Evolutionary conservation across 2,113 vertebrate species (phyloP).

Genomic region (Delphinapterus leucas): DNA sequence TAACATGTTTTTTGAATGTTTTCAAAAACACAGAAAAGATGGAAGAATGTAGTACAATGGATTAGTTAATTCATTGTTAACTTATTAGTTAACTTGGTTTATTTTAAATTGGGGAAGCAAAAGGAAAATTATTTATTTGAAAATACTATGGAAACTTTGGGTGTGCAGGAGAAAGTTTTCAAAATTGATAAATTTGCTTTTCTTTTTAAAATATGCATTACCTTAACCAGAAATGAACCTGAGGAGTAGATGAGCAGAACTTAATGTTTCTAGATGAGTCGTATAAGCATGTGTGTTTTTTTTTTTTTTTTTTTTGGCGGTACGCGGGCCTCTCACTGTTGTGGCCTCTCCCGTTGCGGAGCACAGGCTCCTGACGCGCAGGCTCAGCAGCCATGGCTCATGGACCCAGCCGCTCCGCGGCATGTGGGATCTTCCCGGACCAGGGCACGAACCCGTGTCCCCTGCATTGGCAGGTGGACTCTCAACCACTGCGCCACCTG

Average conservation of each 20-base stretch:
- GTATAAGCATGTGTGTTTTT: not conserved
- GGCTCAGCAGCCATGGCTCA: too few species aligned
- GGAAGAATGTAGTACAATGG: not conserved
- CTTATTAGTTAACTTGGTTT: not conserved
- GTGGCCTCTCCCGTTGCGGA: too few species aligned
- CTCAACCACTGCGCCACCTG: too few species aligned
- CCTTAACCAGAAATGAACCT: not conserved
- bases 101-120: not conserved
- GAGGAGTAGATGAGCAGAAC: not conserved
- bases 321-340: too few species aligned
- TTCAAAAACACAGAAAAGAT: slow-evolving; percentile 3
- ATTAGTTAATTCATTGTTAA: not conserved
- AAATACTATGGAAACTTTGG: slow-evolving; percentile 13
- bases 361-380: too few species aligned
- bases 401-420: too few species aligned
- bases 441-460: too few species aligned
- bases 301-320: too few species aligned
- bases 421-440: too few species aligned
- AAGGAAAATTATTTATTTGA: not conserved
- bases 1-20: not conserved
- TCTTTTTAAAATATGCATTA: not conserved
- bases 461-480: too few species aligned
- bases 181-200: not conserved
- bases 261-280: slow-evolving; percentile 38
- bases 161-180: not conserved